Evolutionary conservation across 1,140 invertebrate genomes (phyloP), one percentile per base, ranked within the genome.

Genomic region (Ruditapes philippinarum): DNA sequence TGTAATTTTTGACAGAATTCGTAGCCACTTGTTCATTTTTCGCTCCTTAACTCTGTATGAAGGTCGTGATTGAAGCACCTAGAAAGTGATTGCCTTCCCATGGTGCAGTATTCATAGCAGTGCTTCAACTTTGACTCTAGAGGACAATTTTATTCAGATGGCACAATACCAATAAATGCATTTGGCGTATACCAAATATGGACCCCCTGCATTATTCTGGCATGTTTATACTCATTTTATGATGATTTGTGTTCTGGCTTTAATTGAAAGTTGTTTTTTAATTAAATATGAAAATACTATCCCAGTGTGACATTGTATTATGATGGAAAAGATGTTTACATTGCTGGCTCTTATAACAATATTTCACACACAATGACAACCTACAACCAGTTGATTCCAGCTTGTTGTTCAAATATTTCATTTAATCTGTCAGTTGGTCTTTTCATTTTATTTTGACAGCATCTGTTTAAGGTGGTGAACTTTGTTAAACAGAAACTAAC

Each of bases 141-240:
- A n/a, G 57, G 25, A 28, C 57, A 11, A 62, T 62, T 62, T 62
- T 25, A 62, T n/a, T 4, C 28, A 7, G 0, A 28, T n/a, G 28
- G 57, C 57, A 62, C 25, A 62, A 62, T 28, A 62, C 57, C 57
- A 28, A 5, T n/a, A 9, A 62, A 25, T 62, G 25, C 25, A 11
- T 28, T 28, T n/a, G 25, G 57, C 25, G n/a, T 62, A n/a, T 62
- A 62, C n/a, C 25, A 28, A 62, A 28, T 28, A 62, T 5, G 14
- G 57, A 25, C 22, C 57, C n/a, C 57, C 57, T 62, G 57, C 57
- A 4, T 28, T 19, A n/a, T n/a, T 1, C 57, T 62, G 57, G 28
- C 57, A 62, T 62, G 57, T 62, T 62, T 62, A 62, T 62, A 28
- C 57, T 62, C 57, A 62, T 62, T 62, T 62, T 62, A 62, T 62